Conservation (phyloP, 2,888 invertebrate species). For the Nasonia oneida region DNA sequence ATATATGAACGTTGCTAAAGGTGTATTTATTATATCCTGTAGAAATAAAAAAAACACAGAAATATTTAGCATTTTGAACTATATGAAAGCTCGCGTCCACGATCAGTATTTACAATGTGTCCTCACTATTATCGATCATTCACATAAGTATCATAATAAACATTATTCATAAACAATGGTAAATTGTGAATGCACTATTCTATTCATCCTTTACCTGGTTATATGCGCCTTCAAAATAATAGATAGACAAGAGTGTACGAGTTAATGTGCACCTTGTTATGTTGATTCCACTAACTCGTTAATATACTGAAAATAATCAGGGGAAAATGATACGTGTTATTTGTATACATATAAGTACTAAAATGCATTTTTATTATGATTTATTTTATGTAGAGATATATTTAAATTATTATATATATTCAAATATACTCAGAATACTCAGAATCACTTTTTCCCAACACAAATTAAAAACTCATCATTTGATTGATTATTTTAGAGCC, state of each 20-base stretch:
- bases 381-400: neutral
- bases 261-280: neutral
- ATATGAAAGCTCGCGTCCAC: conserved; percentile 9
- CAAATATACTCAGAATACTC: neutral
- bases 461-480: neutral
- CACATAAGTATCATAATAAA: neutral
- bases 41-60: neutral
- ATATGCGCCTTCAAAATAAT: neutral
- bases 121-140: conserved; percentile 33
- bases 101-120: conserved; percentile 52
- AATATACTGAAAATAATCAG: neutral
- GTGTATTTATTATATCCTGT: conserved; percentile 14
- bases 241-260: neutral
- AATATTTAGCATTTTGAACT: conserved; percentile 14
- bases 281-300: neutral
- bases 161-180: neutral
- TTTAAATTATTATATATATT: neutral
- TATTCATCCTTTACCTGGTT: neutral
- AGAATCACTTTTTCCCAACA: neutral
- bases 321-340: conserved; percentile 3
- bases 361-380: neutral
- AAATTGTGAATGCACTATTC: conserved; percentile 14
- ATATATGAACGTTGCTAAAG: conserved; percentile 42
- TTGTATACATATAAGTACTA: neutral
- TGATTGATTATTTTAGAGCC: conserved; percentile 7